Base-by-base conservation (phyloP, 1,140 invertebrate species). In the Brevipalpus yothersi region DNA sequence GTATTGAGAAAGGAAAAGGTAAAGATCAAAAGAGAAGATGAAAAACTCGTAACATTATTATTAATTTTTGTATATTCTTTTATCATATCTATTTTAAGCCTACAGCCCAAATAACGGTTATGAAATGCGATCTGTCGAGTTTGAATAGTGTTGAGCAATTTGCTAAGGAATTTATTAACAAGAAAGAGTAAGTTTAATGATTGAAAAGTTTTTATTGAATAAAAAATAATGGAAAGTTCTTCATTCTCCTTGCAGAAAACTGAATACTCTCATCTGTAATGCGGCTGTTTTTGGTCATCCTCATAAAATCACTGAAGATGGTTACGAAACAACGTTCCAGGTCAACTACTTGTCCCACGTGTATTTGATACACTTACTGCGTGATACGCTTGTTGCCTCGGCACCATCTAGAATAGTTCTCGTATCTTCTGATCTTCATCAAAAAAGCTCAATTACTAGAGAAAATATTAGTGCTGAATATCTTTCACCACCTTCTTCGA, bases 361-460 rank as follows among this genome's bases (percentile, higher is more conserved):
- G 71, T 88, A 90, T 71, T 71, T 95, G 12, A 79, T 82, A 0
- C 67, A 84, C 56, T 71, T 95, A 9, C 77, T 84, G 67, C 69
- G 76, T 39, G 23, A 55, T 40, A 70, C 78, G 0, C 70, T 93
- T 15, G 79, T 89, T 0, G 81, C 80, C 65, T 80, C 86, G 69
- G 72, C 83, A 19, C 78, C 80, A 12, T 75, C 82, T 1, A 76
- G 88, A 69, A 80, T 96, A 53, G 76, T 93, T 15, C 77, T 91
- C 65, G 75, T 95, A 3, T 85, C 89, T 45, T 91, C 89, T 45
- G 88, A 94, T 73, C 89, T 85, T 17, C 91, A 95, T 69, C 82
- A 82, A 69, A 83, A 80, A 72, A 75, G 80, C 31, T 78, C 77
- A 65, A 63, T 81, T 49, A 76, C 71, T 41, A 68, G 71, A 59